Base-by-base conservation (phyloP, 2,797 vertebrate genomes). In the Columba guinea region DNA sequence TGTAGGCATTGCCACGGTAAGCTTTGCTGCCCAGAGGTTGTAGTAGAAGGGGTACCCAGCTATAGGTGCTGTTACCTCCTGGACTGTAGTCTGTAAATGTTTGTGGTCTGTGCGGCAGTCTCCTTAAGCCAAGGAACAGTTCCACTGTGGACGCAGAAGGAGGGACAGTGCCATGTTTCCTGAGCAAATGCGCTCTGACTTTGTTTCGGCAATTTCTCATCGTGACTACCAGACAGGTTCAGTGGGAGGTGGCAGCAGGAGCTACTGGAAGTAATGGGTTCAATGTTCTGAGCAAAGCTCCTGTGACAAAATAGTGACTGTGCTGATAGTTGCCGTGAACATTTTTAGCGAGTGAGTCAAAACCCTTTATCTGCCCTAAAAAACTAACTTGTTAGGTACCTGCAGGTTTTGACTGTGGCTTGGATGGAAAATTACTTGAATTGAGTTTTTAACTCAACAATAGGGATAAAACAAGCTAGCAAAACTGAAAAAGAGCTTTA, bases 181-280 rank as follows among this genome's bases (percentile, higher is more conserved):
- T 58, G 27, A 18, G 35, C 14, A 15, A 1, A 49, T 62, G 41
- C 53, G 24, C 67, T 81, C 55, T 84, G 68, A 41, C 81, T 84
- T 51, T 0, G 20, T 90, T 63, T 52, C 0, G 0, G 58, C 67
- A 39, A 27, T 21, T 73, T 70, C 55, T 82, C 10, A 17, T 62
- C 11, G 11, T 87, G 87, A 55, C 94, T 87, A n/a, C 64, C 23
- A n/a, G 60, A 18, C 48, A 24, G 22, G 27, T 41, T 95, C 70
- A 23, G 89, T 90, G 91, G 83, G 91, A 92, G 81, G 81, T 68
- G 76, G 78, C 89, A 86, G 67, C 77, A 84, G 84, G 55, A 93
- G 75, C 68, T 82, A 3, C 58, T 71, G 83, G 16, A 14, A 73
- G 19, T 23, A 8, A 21, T 22, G 67, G 60, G 41, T 71, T 71